phyloP scores from a whole-genome alignment of 2,113 vertebrate genomes.

The Gymnogyps californianus region DNA sequence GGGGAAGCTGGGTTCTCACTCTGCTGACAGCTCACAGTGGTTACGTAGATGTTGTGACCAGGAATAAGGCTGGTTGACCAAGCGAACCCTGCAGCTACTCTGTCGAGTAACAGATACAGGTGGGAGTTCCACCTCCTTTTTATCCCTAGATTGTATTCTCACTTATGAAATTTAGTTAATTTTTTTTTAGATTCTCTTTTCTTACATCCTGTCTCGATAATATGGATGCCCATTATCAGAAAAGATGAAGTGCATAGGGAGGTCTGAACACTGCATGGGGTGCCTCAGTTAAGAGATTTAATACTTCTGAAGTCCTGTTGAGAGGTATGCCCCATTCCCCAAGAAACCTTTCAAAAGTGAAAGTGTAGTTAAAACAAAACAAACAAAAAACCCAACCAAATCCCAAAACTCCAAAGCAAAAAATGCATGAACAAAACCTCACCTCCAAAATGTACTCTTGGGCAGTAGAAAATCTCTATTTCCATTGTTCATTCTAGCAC shows the following conservation, averaged over 20 bases:
- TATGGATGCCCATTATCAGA: neutral
- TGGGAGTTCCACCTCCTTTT: neutral
- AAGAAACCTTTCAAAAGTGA: neutral
- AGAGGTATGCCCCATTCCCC: neutral
- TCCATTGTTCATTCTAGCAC: neutral
- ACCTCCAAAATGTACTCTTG: neutral
- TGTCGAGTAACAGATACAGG: neutral
- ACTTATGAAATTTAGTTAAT: neutral
- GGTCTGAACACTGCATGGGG: neutral
- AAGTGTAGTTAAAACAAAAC: neutral
- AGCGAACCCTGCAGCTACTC: neutral
- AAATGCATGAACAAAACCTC: neutral
- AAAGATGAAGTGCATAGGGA: neutral
- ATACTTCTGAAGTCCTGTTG: neutral
- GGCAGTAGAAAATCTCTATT: neutral
- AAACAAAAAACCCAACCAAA: neutral
- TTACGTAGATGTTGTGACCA: accelerated
- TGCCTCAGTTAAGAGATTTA: neutral
- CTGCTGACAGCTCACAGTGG: neutral
- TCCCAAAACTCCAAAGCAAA: neutral
- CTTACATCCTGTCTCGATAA: neutral
- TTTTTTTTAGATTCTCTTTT: neutral
- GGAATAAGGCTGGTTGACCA: neutral
- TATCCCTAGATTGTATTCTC: neutral
- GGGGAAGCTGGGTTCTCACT: neutral